A percentile compares a stretch with the other conserved stretches of the same genome.
Conservation (phyloP, 2,797 vertebrate species). For the Bovichtus diacanthus region DNA sequence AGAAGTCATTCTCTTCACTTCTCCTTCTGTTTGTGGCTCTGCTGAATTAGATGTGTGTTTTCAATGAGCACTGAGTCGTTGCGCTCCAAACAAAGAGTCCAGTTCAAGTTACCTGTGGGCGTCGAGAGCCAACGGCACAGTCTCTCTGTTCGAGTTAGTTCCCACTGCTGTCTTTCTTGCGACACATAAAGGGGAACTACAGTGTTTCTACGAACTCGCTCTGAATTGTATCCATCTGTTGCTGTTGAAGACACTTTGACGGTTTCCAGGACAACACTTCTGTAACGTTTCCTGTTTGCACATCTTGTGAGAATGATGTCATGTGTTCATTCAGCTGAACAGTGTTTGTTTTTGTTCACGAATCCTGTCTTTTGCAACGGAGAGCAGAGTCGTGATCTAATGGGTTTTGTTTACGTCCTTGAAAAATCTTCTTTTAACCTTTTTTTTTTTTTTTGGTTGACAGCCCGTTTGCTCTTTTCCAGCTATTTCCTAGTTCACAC, state of each 20-base stretch:
- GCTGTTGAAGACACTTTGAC: conserved; percentile 8
- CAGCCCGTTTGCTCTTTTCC: conserved; percentile 10
- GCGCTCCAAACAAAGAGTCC: background rate
- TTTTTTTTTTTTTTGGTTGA: conserved; percentile 34
- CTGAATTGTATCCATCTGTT: conserved; percentile 34
- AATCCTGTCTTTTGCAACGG: conserved; percentile 20
- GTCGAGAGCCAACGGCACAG: background rate
- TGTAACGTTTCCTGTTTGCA: conserved; percentile 48
- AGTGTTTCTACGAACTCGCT: conserved; percentile 16
- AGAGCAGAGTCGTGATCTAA: conserved; percentile 25
- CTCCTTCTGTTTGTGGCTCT: conserved; percentile 1
- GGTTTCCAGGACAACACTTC: conserved; percentile 44
- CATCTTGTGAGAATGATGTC: conserved; percentile 54
- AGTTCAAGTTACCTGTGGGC: conserved; percentile 2
- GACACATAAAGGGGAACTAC: conserved; percentile 26
- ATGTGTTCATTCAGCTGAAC: conserved; percentile 43
- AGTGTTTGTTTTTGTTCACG: conserved; percentile 27
- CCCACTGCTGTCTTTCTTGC: background rate
- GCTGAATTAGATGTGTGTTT: conserved; percentile 24
- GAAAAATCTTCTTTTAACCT: conserved; percentile 7
- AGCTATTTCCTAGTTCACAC: conserved; percentile 15
- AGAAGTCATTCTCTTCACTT: conserved; percentile 27
- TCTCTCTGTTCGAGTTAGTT: background rate
- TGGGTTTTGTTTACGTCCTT: conserved; percentile 23
- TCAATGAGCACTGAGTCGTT: background rate